Evolutionary conservation across 2,888 invertebrate species (phyloP), one percentile per base, ranked within the genome.

Genomic region (Drosophila paracracens): DNA sequence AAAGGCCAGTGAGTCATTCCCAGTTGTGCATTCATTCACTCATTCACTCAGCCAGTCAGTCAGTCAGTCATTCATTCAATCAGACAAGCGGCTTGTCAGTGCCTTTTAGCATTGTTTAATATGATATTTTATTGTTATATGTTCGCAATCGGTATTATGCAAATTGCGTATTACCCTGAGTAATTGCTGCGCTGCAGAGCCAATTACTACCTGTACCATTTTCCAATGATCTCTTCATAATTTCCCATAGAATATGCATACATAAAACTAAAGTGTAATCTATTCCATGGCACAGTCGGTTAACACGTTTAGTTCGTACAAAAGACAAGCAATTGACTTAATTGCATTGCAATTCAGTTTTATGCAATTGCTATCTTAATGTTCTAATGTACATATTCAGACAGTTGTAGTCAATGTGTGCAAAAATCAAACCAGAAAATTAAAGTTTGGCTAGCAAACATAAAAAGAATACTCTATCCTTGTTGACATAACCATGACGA

Each of bases 121-220:
- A 86, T 90, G 83, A 81, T 82, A 81, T 87, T 91, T 88, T 88
- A 91, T 88, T 90, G 83, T 81, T 79, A 77, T 78, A 76, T 82
- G 76, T 76, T 76, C 71, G 68, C 58, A 62, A 59, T 53, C 70
- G 80, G 73, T 75, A 83, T 82, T 86, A 90, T 89, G 84, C 78
- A 88, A 90, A 88, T 89, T 81, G 68, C 35, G 60, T 69, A 87
- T 82, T 84, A 80, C 43, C 25, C 76, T 77, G 68, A 69, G 80
- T 84, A 84, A 88, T 87, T 84, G 71, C 63, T 61, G 66, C 79
- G 69, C n/a, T 75, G 79, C 56, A 75, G 51, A 35, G 50, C 57
- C 76, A 71, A 75, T 75, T 75, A 63, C 60, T 67, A 70, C 56
- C 52, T 56, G 13, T 40, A 36, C 50, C 40, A 38, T 52, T 43